Conservation (phyloP, 1,140 invertebrate species). For the Apolygus lucorum region DNA sequence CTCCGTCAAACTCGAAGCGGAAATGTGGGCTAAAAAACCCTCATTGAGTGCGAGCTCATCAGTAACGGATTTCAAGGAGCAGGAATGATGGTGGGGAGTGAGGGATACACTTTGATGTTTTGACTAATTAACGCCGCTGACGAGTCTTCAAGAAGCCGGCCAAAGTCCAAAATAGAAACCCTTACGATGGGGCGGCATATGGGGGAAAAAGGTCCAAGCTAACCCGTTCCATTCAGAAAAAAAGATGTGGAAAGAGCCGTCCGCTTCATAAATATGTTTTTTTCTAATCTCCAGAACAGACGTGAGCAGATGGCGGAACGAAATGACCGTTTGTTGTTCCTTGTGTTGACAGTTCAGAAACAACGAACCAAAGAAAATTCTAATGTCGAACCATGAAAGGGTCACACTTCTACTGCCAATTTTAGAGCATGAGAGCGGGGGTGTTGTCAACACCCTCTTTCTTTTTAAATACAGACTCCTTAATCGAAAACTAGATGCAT, state of each 20-base stretch:
- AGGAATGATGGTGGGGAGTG: neutral
- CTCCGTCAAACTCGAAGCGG: neutral
- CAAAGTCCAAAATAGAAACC: neutral
- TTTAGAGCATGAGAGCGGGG: neutral
- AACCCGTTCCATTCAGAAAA: neutral
- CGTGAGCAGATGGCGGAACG: neutral
- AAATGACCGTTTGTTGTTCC: neutral
- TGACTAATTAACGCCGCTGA: constrained; percentile 14
- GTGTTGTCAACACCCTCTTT: no score
- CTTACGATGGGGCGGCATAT: neutral
- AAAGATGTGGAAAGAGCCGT: neutral
- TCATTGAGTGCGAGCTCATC: constrained; percentile 3
- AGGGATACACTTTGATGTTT: constrained; percentile 14
- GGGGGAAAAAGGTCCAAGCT: neutral
- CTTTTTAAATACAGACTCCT: no score
- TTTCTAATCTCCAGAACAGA: neutral
- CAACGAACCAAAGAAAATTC: neutral
- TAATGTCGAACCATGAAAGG: neutral
- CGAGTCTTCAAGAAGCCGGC: neutral
- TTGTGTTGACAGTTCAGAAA: neutral
- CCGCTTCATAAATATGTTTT: neutral
- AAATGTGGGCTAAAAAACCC: neutral
- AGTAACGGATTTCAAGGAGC: neutral
- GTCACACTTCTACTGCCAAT: neutral
- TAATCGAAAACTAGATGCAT: no score